Evolutionary conservation across 2,797 vertebrate genomes (phyloP), one percentile per base, ranked within the genome.

Genomic region (Erpetoichthys calabaricus): DNA sequence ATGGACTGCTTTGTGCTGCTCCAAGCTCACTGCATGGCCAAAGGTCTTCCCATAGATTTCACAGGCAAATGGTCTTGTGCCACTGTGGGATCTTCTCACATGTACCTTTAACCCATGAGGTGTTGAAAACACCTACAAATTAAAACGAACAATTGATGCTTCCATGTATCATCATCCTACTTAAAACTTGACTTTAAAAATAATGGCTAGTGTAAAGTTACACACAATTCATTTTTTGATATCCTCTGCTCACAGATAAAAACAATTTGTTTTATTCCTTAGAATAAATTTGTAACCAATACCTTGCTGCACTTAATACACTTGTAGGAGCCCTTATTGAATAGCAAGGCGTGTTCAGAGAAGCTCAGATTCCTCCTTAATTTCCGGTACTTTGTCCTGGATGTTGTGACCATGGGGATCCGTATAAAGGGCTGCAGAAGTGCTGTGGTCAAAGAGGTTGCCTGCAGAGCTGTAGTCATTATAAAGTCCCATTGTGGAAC

Each of bases 261-360:
- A 25, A 25, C 25, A 25, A 25, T 25, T 25, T 25, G 25, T 25
- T 25, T 25, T 25, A 25, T 25, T 25, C 25, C 25, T 25, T 25
- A 25, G 25, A 25, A 25, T 25, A 25, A 1, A 25, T 25, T 25
- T 25, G 25, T 25, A 25, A 25, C 25, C 25, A 76, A 52, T 77
- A 99, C 95, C 92, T 99, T 99, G 59, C 92, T 93, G 78, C 96
- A 99, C 70, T 97, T 98, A 69, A 97, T 72, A 62, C 96, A 99
- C 69, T 92, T 99, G 74, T 83, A 99, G 8, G 92, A 89, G 3
- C 90, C 89, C 3, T 80, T 78, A 63, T 75, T 79, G 54, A 94
- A 80, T 62, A 95, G 70, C 51, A 96, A n/a, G 74, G 1, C 89
- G 88, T 56, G 86, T 80, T 62, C 90, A 92, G 61, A 94, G 77